Evolutionary conservation across 2,113 vertebrate species (phyloP), one percentile per base, ranked within the genome.

Genomic region (Nannospalax galili): DNA sequence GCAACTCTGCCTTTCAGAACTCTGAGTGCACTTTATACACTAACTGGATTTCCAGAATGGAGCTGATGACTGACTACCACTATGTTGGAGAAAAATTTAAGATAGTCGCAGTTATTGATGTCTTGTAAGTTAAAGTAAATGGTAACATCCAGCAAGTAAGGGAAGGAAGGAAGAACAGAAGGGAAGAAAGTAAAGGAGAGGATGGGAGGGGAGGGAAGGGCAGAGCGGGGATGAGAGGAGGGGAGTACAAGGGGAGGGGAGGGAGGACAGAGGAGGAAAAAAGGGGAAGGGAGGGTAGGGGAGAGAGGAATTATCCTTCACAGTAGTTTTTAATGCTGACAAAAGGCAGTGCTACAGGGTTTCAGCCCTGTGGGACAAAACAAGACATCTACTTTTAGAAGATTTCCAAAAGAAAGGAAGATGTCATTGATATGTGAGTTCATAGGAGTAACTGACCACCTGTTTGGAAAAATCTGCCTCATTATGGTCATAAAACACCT

Each of bases 61-160:
- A 95, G 7, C 60, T 26, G 26, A 37, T 80, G 6, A 15, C 19
- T 7, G 67, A 42, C 86, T 78, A 70, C 74, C 45, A 77, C 22
- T 48, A 81, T 72, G 67, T 60, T 67, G 15, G 24, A 90, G 60
- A 17, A 35, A 92, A 75, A 52, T 84, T 78, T 96, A 92, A 96
- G 30, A 74, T 40, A 58, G 6, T 35, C 45, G 5, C 14, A 65
- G 42, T 37, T 12, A 48, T 14, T 40, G 19, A 42, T 72, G n/a
- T 84, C 22, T 90, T 86, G 22, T 48, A 92, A 80, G 70, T 75
- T 56, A 89, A 72, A 85, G 28, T 75, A 56, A 74, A 91, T 94
- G 32, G 77, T 78, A 91, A 73, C 69, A 40, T n/a, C 42, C 10
- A 30, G 4, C 3, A 26, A 17, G 48, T 52, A 7, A 52, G 48